Percentiles rank a stretch among this genome's conserved stretches.
phyloP scores from a whole-genome alignment of 2,888 invertebrate species.

The Lordiphosa fenestrarum region DNA sequence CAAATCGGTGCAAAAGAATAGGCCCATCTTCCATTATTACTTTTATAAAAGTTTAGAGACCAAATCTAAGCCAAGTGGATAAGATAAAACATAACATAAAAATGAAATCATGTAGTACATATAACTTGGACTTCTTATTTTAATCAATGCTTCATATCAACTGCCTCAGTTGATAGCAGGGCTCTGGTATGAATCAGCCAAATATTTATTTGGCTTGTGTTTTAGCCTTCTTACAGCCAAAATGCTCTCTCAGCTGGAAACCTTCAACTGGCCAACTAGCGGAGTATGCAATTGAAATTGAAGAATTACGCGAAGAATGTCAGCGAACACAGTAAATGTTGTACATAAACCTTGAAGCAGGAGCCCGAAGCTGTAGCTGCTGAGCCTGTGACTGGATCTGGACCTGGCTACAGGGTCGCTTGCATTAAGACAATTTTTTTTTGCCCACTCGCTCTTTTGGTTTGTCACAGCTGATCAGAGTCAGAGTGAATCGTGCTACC shows the following conservation, averaged over 20 bases:
- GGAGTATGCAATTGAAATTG: constrained; percentile 79
- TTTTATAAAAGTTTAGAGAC: too few species aligned
- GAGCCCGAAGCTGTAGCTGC: background rate
- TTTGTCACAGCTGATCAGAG: constrained; percentile 64
- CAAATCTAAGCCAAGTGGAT: too few species aligned
- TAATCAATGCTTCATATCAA: too few species aligned
- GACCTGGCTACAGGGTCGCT: constrained; percentile 34
- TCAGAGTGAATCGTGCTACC: constrained; percentile 39
- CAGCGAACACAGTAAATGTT: constrained; percentile 72
- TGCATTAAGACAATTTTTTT: constrained; percentile 51
- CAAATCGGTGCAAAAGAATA: too few species aligned
- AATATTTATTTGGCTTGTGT: too few species aligned
- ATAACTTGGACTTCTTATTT: too few species aligned
- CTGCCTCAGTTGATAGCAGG: too few species aligned
- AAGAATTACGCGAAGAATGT: constrained; percentile 78
- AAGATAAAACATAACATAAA: too few species aligned
- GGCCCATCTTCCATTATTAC: too few species aligned
- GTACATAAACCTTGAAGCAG: constrained; percentile 49
- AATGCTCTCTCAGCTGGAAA: background rate
- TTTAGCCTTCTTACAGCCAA: background rate
- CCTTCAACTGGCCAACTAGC: constrained; percentile 45
- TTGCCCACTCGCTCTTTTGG: constrained; percentile 5
- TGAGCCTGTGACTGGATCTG: constrained; percentile 11
- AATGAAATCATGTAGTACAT: too few species aligned
- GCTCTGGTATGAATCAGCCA: too few species aligned